These are phyloP conservation scores for Mechanitis mazaeus DNA, from an alignment of 2,888 invertebrate genomes.

Conservation along the genomic window DNA sequence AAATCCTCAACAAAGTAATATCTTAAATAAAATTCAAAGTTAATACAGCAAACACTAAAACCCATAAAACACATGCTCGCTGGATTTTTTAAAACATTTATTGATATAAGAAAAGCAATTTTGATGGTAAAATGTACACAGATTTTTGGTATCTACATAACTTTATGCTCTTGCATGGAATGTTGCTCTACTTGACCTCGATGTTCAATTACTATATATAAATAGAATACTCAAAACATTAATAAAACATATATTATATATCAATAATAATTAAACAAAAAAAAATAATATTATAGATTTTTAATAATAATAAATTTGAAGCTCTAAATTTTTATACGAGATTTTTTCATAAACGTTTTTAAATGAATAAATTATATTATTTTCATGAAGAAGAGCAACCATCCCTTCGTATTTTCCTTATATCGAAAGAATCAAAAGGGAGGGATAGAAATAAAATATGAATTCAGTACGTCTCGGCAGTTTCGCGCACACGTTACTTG, in stretches of 20 bases:
- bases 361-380: constrained; percentile 7
- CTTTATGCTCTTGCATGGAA: constrained; percentile 26
- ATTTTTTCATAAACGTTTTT: not conserved
- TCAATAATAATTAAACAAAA: not conserved
- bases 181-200: constrained; percentile 41
- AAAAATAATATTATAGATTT: too few relatives aligned
- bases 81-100: constrained; percentile 69
- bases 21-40: constrained; percentile 31
- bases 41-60: constrained; percentile 71
- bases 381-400: constrained; percentile 37
- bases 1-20: not conserved
- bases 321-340: too few relatives aligned
- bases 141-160: constrained; percentile 45
- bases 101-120: constrained; percentile 71
- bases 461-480: constrained; percentile 67
- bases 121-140: constrained; percentile 63
- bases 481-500: constrained; percentile 74
- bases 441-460: constrained; percentile 64
- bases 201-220: not conserved
- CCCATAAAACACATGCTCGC: constrained; percentile 74
- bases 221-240: not conserved
- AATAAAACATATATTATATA: not conserved
- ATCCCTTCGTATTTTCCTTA: constrained; percentile 24
- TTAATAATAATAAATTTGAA: too few relatives aligned
- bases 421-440: constrained; percentile 47